Percentiles rank a stretch among this genome's conserved stretches.
These are phyloP conservation scores for Chrysomallon squamiferum DNA, from an alignment of 1,140 invertebrate species.

Conservation along the genomic window DNA sequence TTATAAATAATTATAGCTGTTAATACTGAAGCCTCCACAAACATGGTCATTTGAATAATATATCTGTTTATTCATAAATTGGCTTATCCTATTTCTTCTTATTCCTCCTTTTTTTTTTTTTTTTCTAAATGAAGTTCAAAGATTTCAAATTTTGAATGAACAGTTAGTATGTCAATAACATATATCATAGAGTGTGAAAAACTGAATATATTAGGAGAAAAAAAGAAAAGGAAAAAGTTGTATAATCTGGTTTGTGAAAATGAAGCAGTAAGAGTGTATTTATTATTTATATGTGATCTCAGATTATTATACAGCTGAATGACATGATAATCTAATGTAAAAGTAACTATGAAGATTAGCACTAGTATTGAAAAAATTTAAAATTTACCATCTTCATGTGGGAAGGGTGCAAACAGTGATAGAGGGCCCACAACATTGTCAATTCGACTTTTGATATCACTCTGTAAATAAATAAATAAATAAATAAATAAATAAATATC, in stretches of 20 bases:
- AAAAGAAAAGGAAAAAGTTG: not conserved
- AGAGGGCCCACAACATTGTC: slow-evolving; percentile 49
- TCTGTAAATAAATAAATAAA: slow-evolving; percentile 35
- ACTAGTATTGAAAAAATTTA: not conserved
- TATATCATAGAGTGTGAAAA: slow-evolving; percentile 1
- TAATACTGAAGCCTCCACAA: too few species aligned
- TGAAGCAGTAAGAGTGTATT: not conserved
- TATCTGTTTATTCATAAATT: too few species aligned
- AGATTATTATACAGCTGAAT: not conserved
- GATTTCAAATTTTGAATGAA: too few species aligned
- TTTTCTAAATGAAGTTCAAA: too few species aligned
- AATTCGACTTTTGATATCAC: slow-evolving; percentile 52
- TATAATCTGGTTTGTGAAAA: too few species aligned
- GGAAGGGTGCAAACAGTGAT: slow-evolving; percentile 52
- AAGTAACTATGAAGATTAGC: not conserved
- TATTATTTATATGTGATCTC: not conserved
- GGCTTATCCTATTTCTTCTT: too few species aligned
- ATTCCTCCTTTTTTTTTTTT: too few species aligned
- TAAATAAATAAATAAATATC: not conserved
- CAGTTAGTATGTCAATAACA: not conserved
- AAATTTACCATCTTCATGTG: slow-evolving; percentile 48
- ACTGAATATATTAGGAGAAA: not conserved
- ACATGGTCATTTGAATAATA: too few species aligned
- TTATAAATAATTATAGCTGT: too few species aligned
- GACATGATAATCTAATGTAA: not conserved